These are phyloP conservation scores for Pterocles orientalis DNA, from an alignment of 2,113 vertebrate species.

Conservation along the genomic window DNA sequence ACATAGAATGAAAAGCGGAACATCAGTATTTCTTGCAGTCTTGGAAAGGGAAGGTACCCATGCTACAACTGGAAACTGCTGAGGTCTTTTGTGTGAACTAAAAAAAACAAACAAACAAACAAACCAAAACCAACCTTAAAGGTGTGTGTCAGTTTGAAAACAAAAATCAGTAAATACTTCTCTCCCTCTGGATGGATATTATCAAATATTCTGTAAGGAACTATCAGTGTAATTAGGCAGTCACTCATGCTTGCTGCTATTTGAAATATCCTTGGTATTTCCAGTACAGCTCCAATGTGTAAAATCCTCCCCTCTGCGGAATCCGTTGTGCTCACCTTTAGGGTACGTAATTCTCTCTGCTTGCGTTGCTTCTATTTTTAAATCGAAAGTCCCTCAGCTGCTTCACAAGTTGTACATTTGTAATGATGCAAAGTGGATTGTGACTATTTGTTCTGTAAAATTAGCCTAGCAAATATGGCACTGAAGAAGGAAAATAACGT, in stretches of 20 bases:
- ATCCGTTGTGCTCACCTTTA: not conserved
- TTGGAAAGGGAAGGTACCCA: not conserved
- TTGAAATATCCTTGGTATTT: constrained; percentile 12
- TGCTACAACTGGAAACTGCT: not conserved
- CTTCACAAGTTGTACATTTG: not conserved
- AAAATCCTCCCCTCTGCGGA: not conserved
- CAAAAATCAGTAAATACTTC: not conserved
- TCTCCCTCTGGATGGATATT: not conserved
- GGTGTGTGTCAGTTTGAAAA: not conserved
- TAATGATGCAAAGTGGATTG: not conserved
- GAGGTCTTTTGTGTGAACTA: not conserved
- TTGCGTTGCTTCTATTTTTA: not conserved
- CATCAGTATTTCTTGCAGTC: not conserved
- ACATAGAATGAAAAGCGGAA: not conserved
- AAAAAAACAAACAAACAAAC: not conserved
- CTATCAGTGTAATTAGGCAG: not conserved
- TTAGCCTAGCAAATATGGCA: not conserved
- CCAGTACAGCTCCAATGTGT: not conserved
- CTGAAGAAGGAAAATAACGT: not conserved
- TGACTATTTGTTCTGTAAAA: not conserved
- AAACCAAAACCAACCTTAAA: not conserved
- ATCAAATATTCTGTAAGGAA: not conserved
- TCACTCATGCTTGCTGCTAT: not conserved
- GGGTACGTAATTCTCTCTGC: not conserved
- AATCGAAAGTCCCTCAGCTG: not conserved